Evolutionary conservation across 2,888 invertebrate genomes (phyloP), one percentile per base, ranked within the genome.

Genomic region (Pantelozetes paolii): DNA sequence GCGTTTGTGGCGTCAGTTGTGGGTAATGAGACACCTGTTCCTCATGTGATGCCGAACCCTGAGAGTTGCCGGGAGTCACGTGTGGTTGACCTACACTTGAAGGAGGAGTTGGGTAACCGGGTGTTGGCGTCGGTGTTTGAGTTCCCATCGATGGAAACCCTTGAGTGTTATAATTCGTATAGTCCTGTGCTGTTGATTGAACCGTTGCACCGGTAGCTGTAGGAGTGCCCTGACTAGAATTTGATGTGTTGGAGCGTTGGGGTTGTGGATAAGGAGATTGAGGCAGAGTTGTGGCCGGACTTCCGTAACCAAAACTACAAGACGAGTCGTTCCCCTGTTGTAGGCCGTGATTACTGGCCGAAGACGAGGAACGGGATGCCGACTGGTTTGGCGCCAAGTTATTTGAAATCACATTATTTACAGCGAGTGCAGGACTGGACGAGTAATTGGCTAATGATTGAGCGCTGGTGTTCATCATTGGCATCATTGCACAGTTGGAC

Each of bases 21-120:
- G 69, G 50, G 20, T 71, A 74, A 57, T 72, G 72, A 48, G 70
- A 54, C 13, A 74, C 70, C 67, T 67, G 67, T 67, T 67, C 67
- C 40, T 67, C 67, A 42, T 67, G 67, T 9, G 36, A 15, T 57
- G 40, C 62, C 20, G 59, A 45, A 9, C 54, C 30, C 59, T 62
- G 67, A 20, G 74, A 69, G 62, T 75, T 75, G 32, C 30, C n/a
- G 36, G 75, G 71, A 9, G 54, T 74, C 32, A 75, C 26, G 42
- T 75, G 62, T 13, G 71, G 67, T 40, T 74, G 73, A 59, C 70
- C 73, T 9, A 72, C 76, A 72, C 76, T 76, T 5, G 74, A 71
- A 13, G 76, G 76, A 32, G 76, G 76, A 13, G 76, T 76, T 2
- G 76, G 76, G 64, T 76, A 76, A 67, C 71, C 62, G 23, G 72